Percentiles rank a stretch among this genome's conserved stretches.
Evolutionary conservation across 2,797 vertebrate genomes (phyloP).

Genomic region (Channallabes apus): DNA sequence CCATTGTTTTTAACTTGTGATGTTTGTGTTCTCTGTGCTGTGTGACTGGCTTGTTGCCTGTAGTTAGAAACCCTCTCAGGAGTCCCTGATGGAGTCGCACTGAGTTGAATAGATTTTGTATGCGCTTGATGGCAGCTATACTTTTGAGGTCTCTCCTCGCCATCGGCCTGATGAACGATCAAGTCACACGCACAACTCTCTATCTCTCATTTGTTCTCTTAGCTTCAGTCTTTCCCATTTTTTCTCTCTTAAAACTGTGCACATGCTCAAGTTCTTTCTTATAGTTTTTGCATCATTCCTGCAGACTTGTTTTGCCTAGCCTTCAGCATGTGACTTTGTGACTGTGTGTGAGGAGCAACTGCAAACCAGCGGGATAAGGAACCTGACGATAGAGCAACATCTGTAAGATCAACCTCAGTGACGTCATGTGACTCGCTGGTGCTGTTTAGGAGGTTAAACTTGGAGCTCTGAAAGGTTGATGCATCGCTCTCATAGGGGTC

Average conservation of each 20-base stretch:
- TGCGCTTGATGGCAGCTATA: not conserved
- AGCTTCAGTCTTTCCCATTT: slow-evolving; percentile 31
- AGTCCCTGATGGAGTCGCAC: not conserved
- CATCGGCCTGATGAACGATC: slow-evolving; percentile 7
- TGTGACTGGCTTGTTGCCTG: not conserved
- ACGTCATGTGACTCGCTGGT: slow-evolving; percentile 1
- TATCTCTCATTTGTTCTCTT: not conserved
- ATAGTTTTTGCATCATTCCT: slow-evolving; percentile 20
- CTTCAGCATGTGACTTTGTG: not conserved
- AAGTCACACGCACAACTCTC: slow-evolving; percentile 22
- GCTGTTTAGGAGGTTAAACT: not conserved
- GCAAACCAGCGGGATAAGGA: not conserved
- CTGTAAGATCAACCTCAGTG: not conserved
- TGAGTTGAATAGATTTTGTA: slow-evolving; percentile 12
- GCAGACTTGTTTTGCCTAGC: not conserved
- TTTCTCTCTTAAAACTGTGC: slow-evolving; percentile 11
- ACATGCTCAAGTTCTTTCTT: slow-evolving; percentile 34
- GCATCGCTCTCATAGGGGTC: not conserved
- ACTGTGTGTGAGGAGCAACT: not conserved
- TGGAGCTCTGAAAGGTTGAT: not conserved
- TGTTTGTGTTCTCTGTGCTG: not conserved
- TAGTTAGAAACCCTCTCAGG: not conserved
- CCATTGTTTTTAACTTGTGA: not conserved
- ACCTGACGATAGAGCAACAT: slow-evolving; percentile 1
- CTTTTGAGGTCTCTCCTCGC: slow-evolving; percentile 36